Base-by-base conservation (phyloP, 2,113 vertebrate genomes). In the Pyxicephalus adspersus region DNA sequence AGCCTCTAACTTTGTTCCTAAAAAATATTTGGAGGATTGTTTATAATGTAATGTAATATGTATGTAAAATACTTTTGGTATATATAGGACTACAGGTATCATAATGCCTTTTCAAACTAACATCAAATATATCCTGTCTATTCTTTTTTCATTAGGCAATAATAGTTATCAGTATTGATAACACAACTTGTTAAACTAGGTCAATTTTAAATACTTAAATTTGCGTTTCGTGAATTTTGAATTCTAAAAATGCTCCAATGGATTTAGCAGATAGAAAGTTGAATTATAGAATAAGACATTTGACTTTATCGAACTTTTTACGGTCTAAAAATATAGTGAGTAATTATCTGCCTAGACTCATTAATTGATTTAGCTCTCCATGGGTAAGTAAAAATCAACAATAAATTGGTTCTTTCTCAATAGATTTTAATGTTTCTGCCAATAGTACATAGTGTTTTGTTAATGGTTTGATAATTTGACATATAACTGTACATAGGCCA, bases 241-340 rank as follows among this genome's bases (percentile, higher is more conserved):
- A 65, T 55, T 78, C 51, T 57, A 66, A 9, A 55, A 57, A 55
- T 20, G 17, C 64, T 31, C 25, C 50, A 31, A 73, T 73, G 73
- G 54, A 4, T 28, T 63, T 45, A 73, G 28, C 55, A 29, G 50
- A 31, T 16, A 25, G 3, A 65, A 11, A 73, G 91, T 88, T 91
- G 89, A 92, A 92, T 90, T 89, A 93, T 90, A 91, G 92, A 92
- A 89, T 87, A 88, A 87, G 91, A 93, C 91, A 94, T 92, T 94
- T 94, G 92, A 91, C 94, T 95, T 91, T 87, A 97, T 96, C 91
- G 95, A 97, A 96, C 90, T 89, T 83, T 93, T 91, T 92, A 93
- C 91, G 93, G 90, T 86, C 93, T 91, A 91, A 92, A 76, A 75
- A 93, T 94, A 92, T 85, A 90, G 89, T 87, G 87, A 90, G 89